Evolutionary conservation across 2,113 vertebrate species (phyloP), one percentile per base, ranked within the genome.

Genomic region (Myanophis thanlyinensis): DNA sequence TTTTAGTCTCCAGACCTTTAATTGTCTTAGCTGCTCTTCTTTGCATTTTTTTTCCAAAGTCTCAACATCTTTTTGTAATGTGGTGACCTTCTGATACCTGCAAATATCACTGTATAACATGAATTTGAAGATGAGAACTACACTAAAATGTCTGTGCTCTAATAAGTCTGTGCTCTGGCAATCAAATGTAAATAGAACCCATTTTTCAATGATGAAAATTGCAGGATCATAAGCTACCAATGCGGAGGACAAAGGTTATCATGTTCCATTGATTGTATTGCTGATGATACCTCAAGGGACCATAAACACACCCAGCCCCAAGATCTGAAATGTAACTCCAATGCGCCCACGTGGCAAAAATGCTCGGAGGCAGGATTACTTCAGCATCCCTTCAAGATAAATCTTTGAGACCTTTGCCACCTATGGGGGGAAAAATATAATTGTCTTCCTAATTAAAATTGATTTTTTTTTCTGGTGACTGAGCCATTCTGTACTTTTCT

Each of bases 361-460:
- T 1, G 92, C 94, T 95, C 93, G 92, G 93, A 84, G 59, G 90
- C 95, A 96, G 95, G 94, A 96, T 95, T 97, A 92, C 94, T 94
- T 92, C 95, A 96, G 90, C 91, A 91, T 96, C 96, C 95, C 95
- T 96, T 95, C 94, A 93, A 96, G 94, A 97, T 97, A 97, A 97
- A 97, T 97, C 96, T 93, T 62, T 94, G 91, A 95, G 95, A 96
- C 96, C 91, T 89, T 96, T 95, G 95, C 92, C 96, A 97, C 94
- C 94, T 96, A 96, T 96, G 5, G 35, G 25, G 94, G 94, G 94
- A 93, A 94, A 96, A 96, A 96, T 94, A 97, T 97, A 97, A 97
- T 97, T 96, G 96, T 97, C 96, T 96, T 96, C 95, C 96, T 97
- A 97, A 97, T 97, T 97, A 97, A 96, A 97, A 97, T 97, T 97